Conservation (phyloP, 2,113 vertebrate species). For the Chloropsis cyanopogon region DNA sequence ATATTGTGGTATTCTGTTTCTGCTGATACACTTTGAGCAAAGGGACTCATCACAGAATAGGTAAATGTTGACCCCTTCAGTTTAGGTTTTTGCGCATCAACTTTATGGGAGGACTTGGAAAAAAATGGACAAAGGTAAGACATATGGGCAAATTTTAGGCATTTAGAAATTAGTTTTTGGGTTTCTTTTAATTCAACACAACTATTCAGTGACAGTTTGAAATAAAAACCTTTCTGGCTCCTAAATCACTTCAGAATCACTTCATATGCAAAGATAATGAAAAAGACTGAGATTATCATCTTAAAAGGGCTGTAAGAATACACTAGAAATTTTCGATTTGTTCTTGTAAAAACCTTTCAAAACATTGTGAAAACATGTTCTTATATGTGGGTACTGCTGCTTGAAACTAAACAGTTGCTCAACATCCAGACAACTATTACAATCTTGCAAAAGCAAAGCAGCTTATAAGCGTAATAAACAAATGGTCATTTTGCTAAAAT, state of each 20-base stretch:
- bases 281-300: neutral
- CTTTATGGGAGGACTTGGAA: neutral
- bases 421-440: constrained; percentile 59
- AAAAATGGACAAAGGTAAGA: neutral
- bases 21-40: neutral
- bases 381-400: constrained; percentile 40
- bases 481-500: constrained; percentile 57
- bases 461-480: constrained; percentile 64
- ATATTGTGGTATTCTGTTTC: neutral
- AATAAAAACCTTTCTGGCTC: neutral
- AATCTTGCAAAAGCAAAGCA: constrained; percentile 59
- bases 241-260: neutral
- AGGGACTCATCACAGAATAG: neutral
- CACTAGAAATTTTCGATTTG: neutral
- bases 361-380: constrained; percentile 45
- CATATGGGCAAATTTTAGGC: neutral
- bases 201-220: neutral
- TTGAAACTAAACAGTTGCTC: constrained; percentile 35
- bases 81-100: neutral
- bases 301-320: neutral
- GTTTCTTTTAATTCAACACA: neutral
- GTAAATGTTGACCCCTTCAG: neutral
- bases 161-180: neutral
- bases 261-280: neutral
- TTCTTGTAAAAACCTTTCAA: neutral